These are phyloP conservation scores for Torymus texanus DNA, from an alignment of 2,888 invertebrate species.

Conservation along the genomic window DNA sequence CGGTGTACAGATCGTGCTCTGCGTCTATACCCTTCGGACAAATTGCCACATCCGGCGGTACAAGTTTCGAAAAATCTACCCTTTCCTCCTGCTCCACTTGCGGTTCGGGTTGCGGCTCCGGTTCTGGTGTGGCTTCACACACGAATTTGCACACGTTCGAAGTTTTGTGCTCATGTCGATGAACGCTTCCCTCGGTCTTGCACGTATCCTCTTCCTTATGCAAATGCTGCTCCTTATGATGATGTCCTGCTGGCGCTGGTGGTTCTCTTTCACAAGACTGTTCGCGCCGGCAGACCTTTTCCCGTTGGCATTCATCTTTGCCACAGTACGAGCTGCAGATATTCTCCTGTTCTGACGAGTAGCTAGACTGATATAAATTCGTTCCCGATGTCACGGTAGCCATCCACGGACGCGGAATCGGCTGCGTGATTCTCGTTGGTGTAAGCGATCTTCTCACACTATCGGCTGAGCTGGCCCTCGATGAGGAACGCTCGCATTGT, in stretches of 20 bases:
- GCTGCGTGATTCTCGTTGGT: constrained; percentile 72
- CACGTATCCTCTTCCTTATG: constrained; percentile 60
- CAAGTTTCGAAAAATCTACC: constrained; percentile 65
- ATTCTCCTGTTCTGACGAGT: constrained; percentile 60
- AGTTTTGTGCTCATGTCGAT: constrained; percentile 51
- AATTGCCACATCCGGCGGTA: constrained; percentile 66
- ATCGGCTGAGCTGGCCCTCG: constrained; percentile 68
- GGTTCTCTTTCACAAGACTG: constrained; percentile 56
- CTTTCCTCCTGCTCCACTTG: constrained; percentile 52
- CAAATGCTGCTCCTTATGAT: constrained; percentile 63
- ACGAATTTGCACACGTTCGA: constrained; percentile 40
- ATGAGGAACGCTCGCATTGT: constrained; percentile 60
- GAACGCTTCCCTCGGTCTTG: constrained; percentile 59
- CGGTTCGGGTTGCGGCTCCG: constrained; percentile 50
- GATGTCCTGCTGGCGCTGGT: constrained; percentile 40
- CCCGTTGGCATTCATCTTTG: constrained; percentile 61
- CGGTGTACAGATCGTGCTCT: constrained; percentile 71
- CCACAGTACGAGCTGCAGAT: constrained; percentile 60
- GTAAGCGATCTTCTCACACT: constrained; percentile 71
- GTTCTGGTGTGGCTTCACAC: constrained; percentile 47
- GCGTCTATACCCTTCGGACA: constrained; percentile 68
- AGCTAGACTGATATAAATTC: constrained; percentile 67
- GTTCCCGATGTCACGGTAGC: constrained; percentile 69
- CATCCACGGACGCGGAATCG: constrained; percentile 72
- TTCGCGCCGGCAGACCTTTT: constrained; percentile 56